These are phyloP conservation scores for Chamaea fasciata DNA, from an alignment of 2,113 vertebrate species.

Conservation along the genomic window DNA sequence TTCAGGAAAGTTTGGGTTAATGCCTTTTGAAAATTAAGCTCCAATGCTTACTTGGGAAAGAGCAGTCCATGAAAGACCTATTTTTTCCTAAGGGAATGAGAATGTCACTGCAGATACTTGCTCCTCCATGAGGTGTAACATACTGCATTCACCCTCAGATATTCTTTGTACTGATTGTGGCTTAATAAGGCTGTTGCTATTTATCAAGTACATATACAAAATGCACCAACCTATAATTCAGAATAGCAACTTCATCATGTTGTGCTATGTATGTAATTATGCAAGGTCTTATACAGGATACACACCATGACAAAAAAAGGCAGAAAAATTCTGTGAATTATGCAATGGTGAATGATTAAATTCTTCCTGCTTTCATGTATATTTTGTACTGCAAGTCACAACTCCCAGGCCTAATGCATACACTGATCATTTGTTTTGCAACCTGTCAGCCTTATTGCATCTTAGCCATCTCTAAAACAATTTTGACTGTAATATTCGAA, in stretches of 20 bases:
- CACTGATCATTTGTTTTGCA: slow-evolving; percentile 9
- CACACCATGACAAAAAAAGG: background rate
- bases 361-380: background rate
- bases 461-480: background rate
- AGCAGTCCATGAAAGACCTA: background rate
- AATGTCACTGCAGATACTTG: background rate
- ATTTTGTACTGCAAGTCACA: background rate
- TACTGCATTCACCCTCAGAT: background rate
- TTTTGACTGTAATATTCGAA: background rate
- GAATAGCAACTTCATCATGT: background rate
- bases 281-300: background rate
- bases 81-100: background rate
- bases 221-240: background rate
- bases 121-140: background rate
- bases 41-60: background rate
- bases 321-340: background rate
- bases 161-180: background rate
- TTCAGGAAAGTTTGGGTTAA: background rate
- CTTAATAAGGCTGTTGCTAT: background rate
- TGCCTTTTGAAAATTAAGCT: background rate
- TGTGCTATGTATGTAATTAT: background rate
- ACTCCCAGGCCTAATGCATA: background rate
- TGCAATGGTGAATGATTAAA: background rate
- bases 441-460: background rate
- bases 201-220: background rate